Conservation (phyloP, 2,113 vertebrate genomes). For the Zosterops pallidus region DNA sequence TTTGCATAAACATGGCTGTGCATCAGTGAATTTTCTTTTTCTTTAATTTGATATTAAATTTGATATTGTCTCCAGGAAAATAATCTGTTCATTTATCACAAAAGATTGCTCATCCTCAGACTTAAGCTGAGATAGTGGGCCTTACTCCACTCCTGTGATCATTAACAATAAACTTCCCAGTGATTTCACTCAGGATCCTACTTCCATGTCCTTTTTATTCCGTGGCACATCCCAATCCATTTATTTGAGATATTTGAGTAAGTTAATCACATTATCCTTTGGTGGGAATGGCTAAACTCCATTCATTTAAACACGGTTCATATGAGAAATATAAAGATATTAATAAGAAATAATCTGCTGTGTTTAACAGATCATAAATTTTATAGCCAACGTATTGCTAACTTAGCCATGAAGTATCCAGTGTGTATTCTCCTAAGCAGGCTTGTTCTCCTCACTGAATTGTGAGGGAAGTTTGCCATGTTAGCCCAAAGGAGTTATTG, state of each 20-base stretch:
- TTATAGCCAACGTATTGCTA: not conserved
- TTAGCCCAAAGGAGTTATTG: not conserved
- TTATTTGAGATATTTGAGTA: not conserved
- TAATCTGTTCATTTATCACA: not conserved
- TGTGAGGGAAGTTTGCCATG: not conserved
- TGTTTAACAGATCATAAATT: constrained; percentile 29
- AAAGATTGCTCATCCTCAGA: not conserved
- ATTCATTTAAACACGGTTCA: not conserved
- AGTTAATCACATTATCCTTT: not conserved
- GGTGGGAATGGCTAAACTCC: not conserved
- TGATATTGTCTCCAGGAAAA: not conserved
- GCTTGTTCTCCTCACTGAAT: not conserved
- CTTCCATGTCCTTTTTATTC: not conserved
- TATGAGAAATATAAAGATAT: not conserved
- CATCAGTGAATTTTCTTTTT: not conserved
- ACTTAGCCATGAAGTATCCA: not conserved
- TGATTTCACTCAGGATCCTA: not conserved
- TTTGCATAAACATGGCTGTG: not conserved
- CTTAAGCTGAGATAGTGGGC: not conserved
- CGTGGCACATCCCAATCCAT: not conserved
- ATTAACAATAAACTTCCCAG: not conserved
- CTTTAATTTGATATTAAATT: not conserved
- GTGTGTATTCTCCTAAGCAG: not conserved
- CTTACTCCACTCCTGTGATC: not conserved
- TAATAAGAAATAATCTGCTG: not conserved